phyloP scores from a whole-genome alignment of 2,113 vertebrate genomes.

The Falco punctatus region DNA sequence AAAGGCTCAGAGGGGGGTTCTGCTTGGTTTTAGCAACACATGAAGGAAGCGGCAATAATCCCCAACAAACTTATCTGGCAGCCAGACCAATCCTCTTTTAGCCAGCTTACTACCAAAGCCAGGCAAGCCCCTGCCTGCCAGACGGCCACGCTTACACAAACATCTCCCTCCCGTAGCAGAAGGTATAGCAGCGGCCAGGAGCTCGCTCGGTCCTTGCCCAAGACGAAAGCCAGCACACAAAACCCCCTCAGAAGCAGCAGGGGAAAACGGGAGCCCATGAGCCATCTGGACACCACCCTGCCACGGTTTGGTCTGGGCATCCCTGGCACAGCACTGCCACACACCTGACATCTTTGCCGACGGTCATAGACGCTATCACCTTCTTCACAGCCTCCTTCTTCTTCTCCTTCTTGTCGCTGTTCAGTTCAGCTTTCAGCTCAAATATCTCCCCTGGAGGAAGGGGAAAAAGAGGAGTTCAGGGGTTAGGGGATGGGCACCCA shows the following conservation, averaged over 20 bases:
- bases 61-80: background rate
- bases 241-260: background rate
- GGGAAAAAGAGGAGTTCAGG: background rate
- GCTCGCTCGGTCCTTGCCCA: rapidly evolving
- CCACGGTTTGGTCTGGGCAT: rapidly evolving
- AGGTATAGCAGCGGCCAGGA: background rate
- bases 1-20: background rate
- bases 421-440: slow-evolving; percentile 97
- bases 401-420: slow-evolving; percentile 99
- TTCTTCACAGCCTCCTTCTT: slow-evolving; percentile 99
- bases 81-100: slow-evolving; percentile 20
- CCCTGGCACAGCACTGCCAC: background rate
- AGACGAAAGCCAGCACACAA: background rate
- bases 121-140: background rate
- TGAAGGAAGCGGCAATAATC: slow-evolving; percentile 13
- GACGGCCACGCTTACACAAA: background rate
- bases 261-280: background rate
- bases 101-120: background rate
- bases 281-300: background rate
- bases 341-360: slow-evolving; percentile 98
- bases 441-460: slow-evolving; percentile 92
- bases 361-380: slow-evolving; percentile 98
- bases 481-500: too few species aligned
- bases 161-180: background rate
- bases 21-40: background rate